Percentiles rank a stretch among this genome's conserved stretches.
phyloP scores from a whole-genome alignment of 2,797 vertebrate species.

The Lepus townsendii region DNA sequence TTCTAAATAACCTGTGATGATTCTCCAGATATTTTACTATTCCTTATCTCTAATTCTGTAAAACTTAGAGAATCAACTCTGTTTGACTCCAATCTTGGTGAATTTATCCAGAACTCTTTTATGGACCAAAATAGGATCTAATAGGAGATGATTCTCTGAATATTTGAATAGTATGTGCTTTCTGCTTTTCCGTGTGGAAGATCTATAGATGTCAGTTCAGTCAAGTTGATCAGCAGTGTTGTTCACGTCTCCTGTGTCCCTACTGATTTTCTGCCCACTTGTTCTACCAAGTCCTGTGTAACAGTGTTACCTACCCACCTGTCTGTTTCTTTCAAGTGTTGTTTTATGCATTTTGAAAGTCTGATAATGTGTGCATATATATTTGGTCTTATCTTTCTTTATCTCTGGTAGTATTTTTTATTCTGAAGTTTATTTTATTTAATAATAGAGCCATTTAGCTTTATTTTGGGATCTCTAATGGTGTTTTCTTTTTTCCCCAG shows the following conservation, averaged over 20 bases:
- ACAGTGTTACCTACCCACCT: background rate
- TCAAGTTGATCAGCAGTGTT: background rate
- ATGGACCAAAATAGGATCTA: background rate
- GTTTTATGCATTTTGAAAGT: slow-evolving; percentile 13
- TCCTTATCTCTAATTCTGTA: background rate
- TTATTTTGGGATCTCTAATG: background rate
- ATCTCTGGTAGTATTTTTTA: background rate
- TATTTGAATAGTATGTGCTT: background rate
- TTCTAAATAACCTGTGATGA: background rate
- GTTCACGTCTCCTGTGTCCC: background rate
- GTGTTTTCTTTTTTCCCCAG: background rate
- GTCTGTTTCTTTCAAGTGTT: background rate
- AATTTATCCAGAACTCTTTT: background rate
- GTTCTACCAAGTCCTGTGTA: background rate
- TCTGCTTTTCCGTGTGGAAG: background rate
- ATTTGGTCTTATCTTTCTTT: background rate
- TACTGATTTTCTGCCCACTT: background rate
- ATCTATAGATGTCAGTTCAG: background rate
- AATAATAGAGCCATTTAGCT: background rate
- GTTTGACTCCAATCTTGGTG: background rate
- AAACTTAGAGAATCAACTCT: background rate
- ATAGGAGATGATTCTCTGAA: background rate
- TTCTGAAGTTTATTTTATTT: background rate
- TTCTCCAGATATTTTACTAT: background rate
- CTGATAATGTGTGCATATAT: background rate